phyloP scores from a whole-genome alignment of 2,797 vertebrate species.

The Australoheros facetus region DNA sequence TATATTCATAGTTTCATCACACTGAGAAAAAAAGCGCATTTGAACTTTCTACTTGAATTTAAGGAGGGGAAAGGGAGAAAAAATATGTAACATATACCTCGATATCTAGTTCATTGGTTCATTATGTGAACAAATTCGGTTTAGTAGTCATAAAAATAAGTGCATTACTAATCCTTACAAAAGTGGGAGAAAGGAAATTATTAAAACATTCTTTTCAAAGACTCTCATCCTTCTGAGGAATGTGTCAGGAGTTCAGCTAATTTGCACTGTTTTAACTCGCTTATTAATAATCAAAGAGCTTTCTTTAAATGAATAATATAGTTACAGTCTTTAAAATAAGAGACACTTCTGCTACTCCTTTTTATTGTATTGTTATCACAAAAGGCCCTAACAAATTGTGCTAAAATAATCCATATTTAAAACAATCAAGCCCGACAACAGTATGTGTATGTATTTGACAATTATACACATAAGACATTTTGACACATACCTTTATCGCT shows the following conservation, averaged over 20 bases:
- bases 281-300: constrained; percentile 1
- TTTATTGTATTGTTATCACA: not conserved
- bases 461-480: not conserved
- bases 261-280: not conserved
- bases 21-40: not conserved
- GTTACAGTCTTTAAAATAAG: not conserved
- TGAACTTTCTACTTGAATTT: not conserved
- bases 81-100: not conserved
- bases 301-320: not conserved
- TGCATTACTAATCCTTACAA: not conserved
- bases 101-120: not conserved
- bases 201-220: not conserved
- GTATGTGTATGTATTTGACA: not conserved
- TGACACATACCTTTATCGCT: constrained; percentile 3
- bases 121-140: not conserved
- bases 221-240: not conserved
- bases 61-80: not conserved
- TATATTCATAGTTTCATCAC: not conserved
- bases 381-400: not conserved
- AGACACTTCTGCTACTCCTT: not conserved
- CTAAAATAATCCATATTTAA: not conserved
- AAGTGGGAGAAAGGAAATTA: not conserved
- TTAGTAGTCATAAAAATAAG: not conserved
- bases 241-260: constrained; percentile 1
- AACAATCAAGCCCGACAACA: not conserved